A percentile compares a stretch with the other conserved stretches of the same genome.
These are phyloP conservation scores for Hemaris fuciformis DNA, from an alignment of 2,888 invertebrate genomes.

Conservation along the genomic window DNA sequence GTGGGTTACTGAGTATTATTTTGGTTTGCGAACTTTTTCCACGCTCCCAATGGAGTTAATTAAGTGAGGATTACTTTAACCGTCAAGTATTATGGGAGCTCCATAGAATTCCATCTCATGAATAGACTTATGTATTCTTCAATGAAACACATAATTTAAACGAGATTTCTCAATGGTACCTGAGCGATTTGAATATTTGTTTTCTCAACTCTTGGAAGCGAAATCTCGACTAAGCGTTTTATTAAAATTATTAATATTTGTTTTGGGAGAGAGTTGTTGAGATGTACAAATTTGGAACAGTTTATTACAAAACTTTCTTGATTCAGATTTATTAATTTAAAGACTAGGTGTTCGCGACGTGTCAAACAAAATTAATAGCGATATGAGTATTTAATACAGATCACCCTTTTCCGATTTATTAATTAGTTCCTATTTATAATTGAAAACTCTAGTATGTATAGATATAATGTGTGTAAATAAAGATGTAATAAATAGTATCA, in stretches of 20 bases:
- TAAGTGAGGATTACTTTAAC: constrained; percentile 58
- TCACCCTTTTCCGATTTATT: too few relatives aligned
- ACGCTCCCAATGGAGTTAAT: constrained; percentile 57
- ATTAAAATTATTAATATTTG: not conserved
- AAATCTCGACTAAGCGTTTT: not conserved
- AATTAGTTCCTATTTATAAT: too few relatives aligned
- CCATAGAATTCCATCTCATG: constrained; percentile 41
- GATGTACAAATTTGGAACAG: not conserved
- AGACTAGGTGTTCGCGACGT: too few relatives aligned
- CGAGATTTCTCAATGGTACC: not conserved
- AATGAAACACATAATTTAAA: not conserved
- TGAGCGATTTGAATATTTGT: not conserved
- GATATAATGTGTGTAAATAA: too few relatives aligned
- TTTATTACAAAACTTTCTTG: not conserved
- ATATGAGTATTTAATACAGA: too few relatives aligned
- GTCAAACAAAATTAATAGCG: too few relatives aligned
- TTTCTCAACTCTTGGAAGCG: not conserved
- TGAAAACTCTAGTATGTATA: too few relatives aligned
- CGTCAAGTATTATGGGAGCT: constrained; percentile 48
- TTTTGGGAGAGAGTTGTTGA: not conserved
- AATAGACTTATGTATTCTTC: constrained; percentile 8
- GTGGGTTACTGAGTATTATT: constrained; percentile 48
- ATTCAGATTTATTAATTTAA: not conserved
- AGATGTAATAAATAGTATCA: too few relatives aligned
- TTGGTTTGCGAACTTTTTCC: constrained; percentile 55